Evolutionary conservation across 2,888 invertebrate species (phyloP), one percentile per base, ranked within the genome.

Genomic region (Standfussiana lucernea): DNA sequence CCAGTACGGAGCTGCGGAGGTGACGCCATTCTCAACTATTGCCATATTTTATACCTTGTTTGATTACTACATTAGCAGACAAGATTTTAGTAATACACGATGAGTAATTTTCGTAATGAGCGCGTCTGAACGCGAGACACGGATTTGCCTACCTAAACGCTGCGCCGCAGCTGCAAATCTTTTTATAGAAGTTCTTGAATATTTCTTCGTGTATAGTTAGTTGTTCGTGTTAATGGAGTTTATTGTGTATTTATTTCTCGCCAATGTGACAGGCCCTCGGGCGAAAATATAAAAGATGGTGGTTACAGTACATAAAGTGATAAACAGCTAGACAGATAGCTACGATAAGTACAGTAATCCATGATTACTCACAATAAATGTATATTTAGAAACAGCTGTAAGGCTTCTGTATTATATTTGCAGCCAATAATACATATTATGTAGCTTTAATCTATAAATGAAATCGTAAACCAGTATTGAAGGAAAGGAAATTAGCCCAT

Each of bases 41-140:
- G 85, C 79, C 87, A 88, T 90, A 90, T 89, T 89, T 90, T 86
- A 83, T 83, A 79, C 83, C 87, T 85, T 77, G 83, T 87, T 87
- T 85, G 82, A 90, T 90, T 85, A 87, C 84, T 82, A 84, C 74
- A 70, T 87, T 87, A 84, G 80, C 83, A 82, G 83, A 83, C 84
- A 83, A 80, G 71, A 75, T 85, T 86, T 84, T 70, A 81, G 79
- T 85, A 80, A 81, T 82, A 85, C 37, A 62, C 70, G 82, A 80
- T 86, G 80, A 83, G 77, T 87, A 79, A 88, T 86, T 83, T 84
- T 77, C 69, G 67, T 82, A 86, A 84, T 85, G 65, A 80, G 65
- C 77, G 65, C 73, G 78, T 87, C 76, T 86, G 83, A 84, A 84
- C 66, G 61, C 80, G 61, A 64, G 65, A 79, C 83, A 84, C 84